Percentiles rank a stretch among this genome's conserved stretches.
Conservation (phyloP, 2,797 vertebrate genomes). For the Astyanax mexicanus region DNA sequence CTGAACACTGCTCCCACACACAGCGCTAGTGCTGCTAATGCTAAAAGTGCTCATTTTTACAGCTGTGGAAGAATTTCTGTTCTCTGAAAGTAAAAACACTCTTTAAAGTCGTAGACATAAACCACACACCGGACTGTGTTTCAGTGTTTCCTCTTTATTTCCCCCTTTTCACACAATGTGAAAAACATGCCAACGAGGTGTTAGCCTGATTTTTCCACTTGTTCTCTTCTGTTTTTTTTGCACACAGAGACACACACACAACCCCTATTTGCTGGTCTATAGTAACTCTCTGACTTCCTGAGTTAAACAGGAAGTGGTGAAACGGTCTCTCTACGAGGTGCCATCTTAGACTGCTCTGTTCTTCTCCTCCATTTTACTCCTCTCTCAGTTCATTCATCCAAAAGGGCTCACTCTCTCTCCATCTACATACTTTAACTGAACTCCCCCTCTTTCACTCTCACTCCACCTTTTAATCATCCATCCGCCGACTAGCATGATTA, state of each 20-base stretch:
- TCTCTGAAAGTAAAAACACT: no score
- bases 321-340: conserved; percentile 33
- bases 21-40: no score
- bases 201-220: background rate
- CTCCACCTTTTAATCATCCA: no score
- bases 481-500: background rate
- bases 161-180: background rate
- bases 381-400: conserved; percentile 24
- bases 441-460: background rate
- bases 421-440: no score
- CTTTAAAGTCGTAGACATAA: no score
- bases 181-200: background rate
- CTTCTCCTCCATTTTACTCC: conserved; percentile 14
- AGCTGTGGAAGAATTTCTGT: no score
- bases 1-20: no score
- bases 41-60: no score
- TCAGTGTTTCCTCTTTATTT: background rate
- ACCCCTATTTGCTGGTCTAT: background rate
- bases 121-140: no score
- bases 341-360: conserved; percentile 1
- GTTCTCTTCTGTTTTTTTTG: background rate
- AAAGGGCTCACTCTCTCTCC: background rate
- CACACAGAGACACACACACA: background rate
- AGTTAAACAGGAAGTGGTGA: conserved; percentile 48
- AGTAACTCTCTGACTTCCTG: conserved; percentile 43